Evolutionary conservation across 2,113 vertebrate species (phyloP).

Genomic region (Melanerpes aurifrons): DNA sequence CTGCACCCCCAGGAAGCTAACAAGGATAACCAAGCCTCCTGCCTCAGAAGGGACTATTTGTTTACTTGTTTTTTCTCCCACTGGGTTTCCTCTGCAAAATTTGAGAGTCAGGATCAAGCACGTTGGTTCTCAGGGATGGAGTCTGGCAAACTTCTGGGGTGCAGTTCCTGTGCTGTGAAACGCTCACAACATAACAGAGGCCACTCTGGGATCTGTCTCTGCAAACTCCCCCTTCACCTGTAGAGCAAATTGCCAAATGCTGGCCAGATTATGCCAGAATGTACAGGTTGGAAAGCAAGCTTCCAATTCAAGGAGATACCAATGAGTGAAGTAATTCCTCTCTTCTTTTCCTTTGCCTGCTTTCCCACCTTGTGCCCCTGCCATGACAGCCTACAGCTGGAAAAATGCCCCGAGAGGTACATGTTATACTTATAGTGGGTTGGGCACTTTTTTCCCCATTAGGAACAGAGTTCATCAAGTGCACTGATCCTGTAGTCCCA

Average conservation of each 20-base stretch:
- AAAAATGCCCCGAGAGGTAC: background rate
- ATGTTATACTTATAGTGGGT: background rate
- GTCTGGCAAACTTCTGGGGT: background rate
- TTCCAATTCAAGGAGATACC: background rate
- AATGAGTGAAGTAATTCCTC: background rate
- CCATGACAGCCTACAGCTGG: background rate
- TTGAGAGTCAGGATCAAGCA: background rate
- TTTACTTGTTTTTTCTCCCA: background rate
- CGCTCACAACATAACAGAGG: fast-evolving
- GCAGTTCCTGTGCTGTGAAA: background rate
- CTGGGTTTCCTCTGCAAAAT: background rate
- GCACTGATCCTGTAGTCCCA: background rate
- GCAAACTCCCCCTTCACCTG: background rate
- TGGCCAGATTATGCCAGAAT: background rate
- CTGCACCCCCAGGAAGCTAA: conserved; percentile 3
- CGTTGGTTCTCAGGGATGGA: background rate
- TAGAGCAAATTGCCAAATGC: background rate
- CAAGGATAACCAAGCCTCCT: conserved; percentile 26
- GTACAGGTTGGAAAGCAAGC: background rate
- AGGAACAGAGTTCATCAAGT: background rate
- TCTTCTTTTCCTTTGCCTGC: background rate
- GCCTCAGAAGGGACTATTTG: background rate
- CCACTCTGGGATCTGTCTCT: background rate
- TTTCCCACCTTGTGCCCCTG: background rate
- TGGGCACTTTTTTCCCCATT: background rate